Evolutionary conservation across 2,113 vertebrate genomes (phyloP), one percentile per base, ranked within the genome.

Genomic region (Protobothrops mucrosquamatus): DNA sequence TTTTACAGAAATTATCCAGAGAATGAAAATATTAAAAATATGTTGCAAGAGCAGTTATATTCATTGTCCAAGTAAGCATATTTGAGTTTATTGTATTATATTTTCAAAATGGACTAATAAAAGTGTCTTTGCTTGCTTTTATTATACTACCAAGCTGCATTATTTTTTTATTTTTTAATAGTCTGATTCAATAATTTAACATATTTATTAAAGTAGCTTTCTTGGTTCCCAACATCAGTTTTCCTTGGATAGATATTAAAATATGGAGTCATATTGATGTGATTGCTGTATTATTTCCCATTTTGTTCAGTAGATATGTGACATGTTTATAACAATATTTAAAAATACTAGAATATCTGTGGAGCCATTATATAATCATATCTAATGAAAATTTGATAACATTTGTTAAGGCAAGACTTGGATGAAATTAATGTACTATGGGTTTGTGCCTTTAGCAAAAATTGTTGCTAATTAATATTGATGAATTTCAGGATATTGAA

Each of bases 21-120:
- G 96, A 99, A 98, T 93, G 98, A 98, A 89, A 99, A 99, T 95
- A 97, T 99, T 96, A 99, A 99, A 98, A 98, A 96, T 14, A 97
- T 99, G 91, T 98, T 99, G 96, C 99, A 99, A 96, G 99, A 99
- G 95, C 99, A 99, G 95, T 97, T 99, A 95, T 98, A 99, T 97
- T 98, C 99, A 0, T 97, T 99, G 96, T 99, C 99, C 91, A 99
- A 99, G 99, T 99, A 97, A 98, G 99, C 96, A n/a, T 87, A 74
- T 92, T 51, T 86, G 0, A 87, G 18, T 57, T 88, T 87, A 89
- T 81, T 24, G 56, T 57, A 0, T 34, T 51, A 89, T 74, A 11
- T 29, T 87, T 59, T 26, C 7, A 43, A 74, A 74, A 39, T 54
- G 12, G 85, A 56, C 22, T 69, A 91, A 34, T 6, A 54, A 34